Evolutionary conservation across 2,113 vertebrate genomes (phyloP).

Genomic region (Rhea pennata): DNA sequence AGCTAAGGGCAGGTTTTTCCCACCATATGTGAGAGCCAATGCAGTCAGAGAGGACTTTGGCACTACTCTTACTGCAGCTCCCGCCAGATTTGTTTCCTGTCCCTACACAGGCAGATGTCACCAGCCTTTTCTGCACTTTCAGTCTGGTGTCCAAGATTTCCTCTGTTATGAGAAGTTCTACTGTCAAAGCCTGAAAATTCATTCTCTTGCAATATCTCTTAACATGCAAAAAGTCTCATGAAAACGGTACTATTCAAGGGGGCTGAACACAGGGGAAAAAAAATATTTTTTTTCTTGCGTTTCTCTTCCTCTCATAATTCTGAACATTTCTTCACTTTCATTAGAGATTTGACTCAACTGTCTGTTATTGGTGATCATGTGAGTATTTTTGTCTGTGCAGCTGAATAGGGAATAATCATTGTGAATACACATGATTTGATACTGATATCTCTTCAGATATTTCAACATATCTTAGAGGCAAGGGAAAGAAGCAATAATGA

Average conservation of each 20-base stretch:
- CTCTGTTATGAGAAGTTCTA: not conserved
- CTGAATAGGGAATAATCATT: not conserved
- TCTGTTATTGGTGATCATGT: not conserved
- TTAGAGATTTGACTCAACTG: not conserved
- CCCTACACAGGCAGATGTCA: not conserved
- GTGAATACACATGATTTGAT: not conserved
- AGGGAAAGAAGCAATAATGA: not conserved
- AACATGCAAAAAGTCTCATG: not conserved
- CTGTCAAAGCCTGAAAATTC: not conserved
- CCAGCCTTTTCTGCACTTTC: not conserved
- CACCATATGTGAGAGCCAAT: not conserved
- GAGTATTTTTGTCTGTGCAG: not conserved
- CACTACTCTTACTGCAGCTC: not conserved
- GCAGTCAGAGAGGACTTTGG: not conserved
- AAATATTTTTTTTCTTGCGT: not conserved
- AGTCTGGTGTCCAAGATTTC: not conserved
- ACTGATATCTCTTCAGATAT: not conserved
- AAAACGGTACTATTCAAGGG: not conserved
- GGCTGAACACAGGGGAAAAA: not conserved
- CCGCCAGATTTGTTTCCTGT: not conserved
- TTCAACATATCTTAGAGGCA: not conserved
- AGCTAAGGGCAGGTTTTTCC: conserved; percentile 28
- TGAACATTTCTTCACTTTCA: not conserved
- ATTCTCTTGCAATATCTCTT: not conserved
- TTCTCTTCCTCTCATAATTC: not conserved